phyloP scores from a whole-genome alignment of 2,797 vertebrate species.

The Hephaestus fuliginosus region DNA sequence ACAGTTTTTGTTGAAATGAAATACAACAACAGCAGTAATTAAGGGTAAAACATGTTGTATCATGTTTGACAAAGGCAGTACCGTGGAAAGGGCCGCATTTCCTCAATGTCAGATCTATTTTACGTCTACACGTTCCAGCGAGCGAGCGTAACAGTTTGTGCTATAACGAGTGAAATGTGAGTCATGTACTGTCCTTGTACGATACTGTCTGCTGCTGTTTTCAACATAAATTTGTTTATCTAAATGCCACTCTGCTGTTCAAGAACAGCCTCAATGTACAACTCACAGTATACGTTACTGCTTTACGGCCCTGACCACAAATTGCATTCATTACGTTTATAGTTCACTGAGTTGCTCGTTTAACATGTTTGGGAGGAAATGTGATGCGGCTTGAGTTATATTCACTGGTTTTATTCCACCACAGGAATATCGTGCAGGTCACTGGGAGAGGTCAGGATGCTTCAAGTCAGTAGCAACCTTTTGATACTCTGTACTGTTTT shows the following conservation, averaged over 20 bases:
- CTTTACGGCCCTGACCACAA: background rate
- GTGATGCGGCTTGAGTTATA: background rate
- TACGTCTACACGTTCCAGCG: too few species aligned
- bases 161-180: too few species aligned
- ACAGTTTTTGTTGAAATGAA: too few species aligned
- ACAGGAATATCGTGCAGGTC: background rate
- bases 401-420: background rate
- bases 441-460: background rate
- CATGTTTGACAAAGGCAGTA: too few species aligned
- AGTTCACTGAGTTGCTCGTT: background rate
- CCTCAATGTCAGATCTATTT: too few species aligned
- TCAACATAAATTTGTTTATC: background rate
- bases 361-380: background rate
- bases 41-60: background rate
- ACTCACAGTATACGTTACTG: background rate
- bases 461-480: background rate
- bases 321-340: background rate
- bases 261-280: background rate
- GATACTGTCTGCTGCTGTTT: too few species aligned
- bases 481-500: background rate
- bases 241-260: background rate
- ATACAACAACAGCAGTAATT: too few species aligned
- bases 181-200: too few species aligned
- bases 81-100: too few species aligned
- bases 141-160: too few species aligned